phyloP scores from a whole-genome alignment of 2,797 vertebrate genomes.

The Cottoperca gobio region DNA sequence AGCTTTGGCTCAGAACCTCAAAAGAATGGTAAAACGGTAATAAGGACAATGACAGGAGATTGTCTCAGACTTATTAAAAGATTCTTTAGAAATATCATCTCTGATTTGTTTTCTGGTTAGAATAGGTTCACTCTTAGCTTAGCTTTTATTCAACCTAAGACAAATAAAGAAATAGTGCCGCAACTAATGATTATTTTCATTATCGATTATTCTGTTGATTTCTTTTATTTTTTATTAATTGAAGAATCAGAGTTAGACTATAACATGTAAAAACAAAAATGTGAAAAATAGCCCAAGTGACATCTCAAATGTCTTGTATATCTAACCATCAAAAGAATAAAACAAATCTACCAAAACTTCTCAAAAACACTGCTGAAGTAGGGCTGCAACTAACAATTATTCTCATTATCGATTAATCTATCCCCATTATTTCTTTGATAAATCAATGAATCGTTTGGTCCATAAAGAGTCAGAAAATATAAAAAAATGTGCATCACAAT shows the following conservation, averaged over 20 bases:
- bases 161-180: background rate
- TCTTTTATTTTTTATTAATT: background rate
- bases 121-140: background rate
- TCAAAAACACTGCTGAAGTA: background rate
- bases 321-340: background rate
- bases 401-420: no score
- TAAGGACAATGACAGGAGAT: background rate
- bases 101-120: background rate
- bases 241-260: background rate
- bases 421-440: no score
- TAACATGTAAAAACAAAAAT: background rate
- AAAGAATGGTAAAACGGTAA: background rate
- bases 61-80: background rate
- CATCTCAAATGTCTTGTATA: background rate
- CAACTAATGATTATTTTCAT: background rate
- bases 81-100: background rate
- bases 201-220: background rate
- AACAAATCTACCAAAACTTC: background rate
- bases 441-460: no score
- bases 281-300: no score
- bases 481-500: no score
- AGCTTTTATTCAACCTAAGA: background rate
- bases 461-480: no score
- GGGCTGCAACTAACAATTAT: no score
- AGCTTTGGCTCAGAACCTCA: background rate